Conservation (phyloP, 2,113 vertebrate genomes). For the Menidia beryllina region DNA sequence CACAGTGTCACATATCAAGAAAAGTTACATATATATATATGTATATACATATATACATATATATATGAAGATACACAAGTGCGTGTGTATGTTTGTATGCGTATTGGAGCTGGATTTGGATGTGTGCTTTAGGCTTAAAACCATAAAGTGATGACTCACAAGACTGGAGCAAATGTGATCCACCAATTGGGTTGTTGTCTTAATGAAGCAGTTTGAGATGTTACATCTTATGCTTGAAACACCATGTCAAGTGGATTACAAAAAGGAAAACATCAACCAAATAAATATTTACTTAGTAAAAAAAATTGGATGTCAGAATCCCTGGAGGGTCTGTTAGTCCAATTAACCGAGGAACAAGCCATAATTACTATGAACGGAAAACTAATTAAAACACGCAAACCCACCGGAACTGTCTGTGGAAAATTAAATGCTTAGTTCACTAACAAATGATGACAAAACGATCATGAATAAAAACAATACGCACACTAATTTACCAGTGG, state of each 20-base stretch:
- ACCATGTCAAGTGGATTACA: slow-evolving; percentile 8
- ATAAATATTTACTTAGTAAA: slow-evolving; percentile 16
- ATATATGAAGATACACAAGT: too few species aligned
- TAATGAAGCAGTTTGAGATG: slow-evolving; percentile 7
- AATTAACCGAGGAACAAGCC: slow-evolving; percentile 26
- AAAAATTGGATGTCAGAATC: not conserved
- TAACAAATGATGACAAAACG: slow-evolving; percentile 12
- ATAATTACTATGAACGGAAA: slow-evolving; percentile 17
- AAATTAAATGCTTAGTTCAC: slow-evolving; percentile 2
- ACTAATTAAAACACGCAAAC: slow-evolving; percentile 17
- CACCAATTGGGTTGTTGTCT: not conserved
- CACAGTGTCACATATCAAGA: too few species aligned
- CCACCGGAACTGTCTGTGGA: not conserved
- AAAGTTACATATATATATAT: too few species aligned
- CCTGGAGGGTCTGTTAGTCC: slow-evolving; percentile 21
- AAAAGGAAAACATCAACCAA: slow-evolving; percentile 17
- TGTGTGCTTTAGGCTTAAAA: not conserved
- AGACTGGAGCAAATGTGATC: slow-evolving; percentile 10
- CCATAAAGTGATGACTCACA: not conserved
- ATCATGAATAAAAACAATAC: not conserved
- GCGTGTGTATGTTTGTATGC: too few species aligned
- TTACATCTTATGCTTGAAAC: not conserved
- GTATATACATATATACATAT: too few species aligned
- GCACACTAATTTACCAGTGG: not conserved
- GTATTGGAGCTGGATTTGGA: too few species aligned